Evolutionary conservation across 2,888 invertebrate genomes (phyloP), one percentile per base, ranked within the genome.

Genomic region (Anodontia alba): DNA sequence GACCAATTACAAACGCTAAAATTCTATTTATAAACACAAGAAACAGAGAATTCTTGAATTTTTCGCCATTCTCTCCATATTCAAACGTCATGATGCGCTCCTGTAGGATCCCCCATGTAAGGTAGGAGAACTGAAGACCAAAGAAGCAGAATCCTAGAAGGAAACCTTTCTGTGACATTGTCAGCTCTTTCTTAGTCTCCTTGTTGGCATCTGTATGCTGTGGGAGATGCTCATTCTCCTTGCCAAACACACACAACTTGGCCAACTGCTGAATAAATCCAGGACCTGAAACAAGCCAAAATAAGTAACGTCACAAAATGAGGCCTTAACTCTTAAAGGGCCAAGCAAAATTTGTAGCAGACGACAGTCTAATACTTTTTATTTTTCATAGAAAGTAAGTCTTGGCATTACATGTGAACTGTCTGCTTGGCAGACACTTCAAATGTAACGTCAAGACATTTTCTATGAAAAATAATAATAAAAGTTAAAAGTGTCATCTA

Each of bases 71-170:
- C 54, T 88, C 85, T 17, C 91, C 89, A 86, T 95, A 95, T 73
- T 94, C 92, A 71, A 91, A 92, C 0, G 99, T 99, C 98, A 99
- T 99, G 78, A 99, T 98, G 95, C 99, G 98, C 95, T 99, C 99
- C 95, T 99, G 99, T 82, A 99, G 95, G 82, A 99, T 96, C 8
- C 99, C 99, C 99, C 99, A 99, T 78, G 98, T 97, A 36, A 99
- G 95, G 93, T 99, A 99, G 51, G 98, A 97, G 7, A 96, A 95
- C 96, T 98, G 98, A 15, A 99, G 96, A 0, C 99, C 99, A 15
- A 96, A 94, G 94, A 98, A 98, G 94, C 98, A 99, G 94, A 97
- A 96, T 0, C 96, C 71, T 2, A 98, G 95, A 66, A 96, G 80
- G 1, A 83, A 3, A 0, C 85, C 87, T 43, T 76, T 87, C 68